These are phyloP conservation scores for Andricus quercusramuli DNA, from an alignment of 2,888 invertebrate species.

Conservation along the genomic window DNA sequence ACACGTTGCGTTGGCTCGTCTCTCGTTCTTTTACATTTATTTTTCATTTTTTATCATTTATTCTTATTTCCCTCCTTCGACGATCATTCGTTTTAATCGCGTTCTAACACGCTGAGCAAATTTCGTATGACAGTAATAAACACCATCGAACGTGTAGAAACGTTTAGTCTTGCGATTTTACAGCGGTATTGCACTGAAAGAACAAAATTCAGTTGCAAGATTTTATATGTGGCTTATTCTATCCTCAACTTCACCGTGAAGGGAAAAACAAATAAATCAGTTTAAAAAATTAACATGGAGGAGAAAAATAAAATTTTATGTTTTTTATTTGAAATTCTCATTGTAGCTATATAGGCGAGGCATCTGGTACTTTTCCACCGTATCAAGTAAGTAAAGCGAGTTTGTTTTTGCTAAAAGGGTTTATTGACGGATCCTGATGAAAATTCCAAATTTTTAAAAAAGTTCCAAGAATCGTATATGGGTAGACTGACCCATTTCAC, in stretches of 20 bases:
- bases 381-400: no score
- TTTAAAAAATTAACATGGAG: neutral
- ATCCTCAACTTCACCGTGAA: neutral
- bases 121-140: conserved; percentile 53
- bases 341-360: neutral
- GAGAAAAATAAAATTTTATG: neutral
- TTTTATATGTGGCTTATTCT: conserved; percentile 13
- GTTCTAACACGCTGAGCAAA: conserved; percentile 49
- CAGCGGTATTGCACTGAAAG: conserved; percentile 9
- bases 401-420: no score
- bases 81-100: conserved; percentile 55
- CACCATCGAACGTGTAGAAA: conserved; percentile 47
- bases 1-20: conserved; percentile 53
- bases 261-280: neutral
- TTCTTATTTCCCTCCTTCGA: conserved; percentile 43
- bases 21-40: conserved; percentile 44
- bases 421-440: no score
- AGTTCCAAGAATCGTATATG: no score
- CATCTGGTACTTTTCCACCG: no score
- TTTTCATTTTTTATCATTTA: conserved; percentile 11
- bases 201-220: conserved; percentile 38
- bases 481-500: no score
- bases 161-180: conserved; percentile 28
- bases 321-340: neutral
- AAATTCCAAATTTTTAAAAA: no score